Conservation (phyloP, 23 tunicate species). For the Clavelina lepadiformis region DNA sequence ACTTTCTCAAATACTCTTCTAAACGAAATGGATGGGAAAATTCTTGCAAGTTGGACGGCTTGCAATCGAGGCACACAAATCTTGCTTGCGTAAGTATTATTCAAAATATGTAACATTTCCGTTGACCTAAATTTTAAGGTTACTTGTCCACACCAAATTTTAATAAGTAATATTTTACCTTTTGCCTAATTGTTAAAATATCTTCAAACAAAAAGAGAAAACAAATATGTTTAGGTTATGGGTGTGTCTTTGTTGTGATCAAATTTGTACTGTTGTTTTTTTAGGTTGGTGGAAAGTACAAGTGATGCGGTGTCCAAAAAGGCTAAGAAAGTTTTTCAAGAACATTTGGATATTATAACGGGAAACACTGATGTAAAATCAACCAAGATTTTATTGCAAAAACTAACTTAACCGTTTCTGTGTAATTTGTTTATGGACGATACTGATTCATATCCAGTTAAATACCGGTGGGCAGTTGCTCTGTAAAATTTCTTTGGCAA, state of each 20-base stretch:
- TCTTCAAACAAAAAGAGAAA: background rate
- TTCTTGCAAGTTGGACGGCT: constrained; percentile 46
- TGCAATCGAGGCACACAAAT: constrained; percentile 84
- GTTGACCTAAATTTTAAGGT: no score
- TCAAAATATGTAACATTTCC: background rate
- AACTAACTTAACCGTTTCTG: constrained; percentile 13
- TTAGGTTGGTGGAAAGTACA: constrained; percentile 41
- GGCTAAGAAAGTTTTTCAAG: constrained; percentile 24
- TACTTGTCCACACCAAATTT: no score
- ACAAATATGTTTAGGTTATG: background rate
- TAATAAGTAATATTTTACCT: no score
- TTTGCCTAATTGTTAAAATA: no score
- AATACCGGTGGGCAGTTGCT: no score
- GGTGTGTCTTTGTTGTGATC: no score
- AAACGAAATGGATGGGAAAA: constrained; percentile 23
- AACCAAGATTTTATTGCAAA: constrained; percentile 42
- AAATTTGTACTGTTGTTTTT: constrained; percentile 5
- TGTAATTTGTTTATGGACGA: background rate
- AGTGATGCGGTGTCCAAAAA: constrained; percentile 29
- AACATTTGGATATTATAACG: constrained; percentile 6
- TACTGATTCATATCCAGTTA: no score
- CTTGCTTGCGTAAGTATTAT: constrained; percentile 46
- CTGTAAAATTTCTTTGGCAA: no score
- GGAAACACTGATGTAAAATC: constrained; percentile 33
- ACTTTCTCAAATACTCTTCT: constrained; percentile 28